Conservation (phyloP, 2,888 invertebrate species). For the Cataglyphis cursor region DNA sequence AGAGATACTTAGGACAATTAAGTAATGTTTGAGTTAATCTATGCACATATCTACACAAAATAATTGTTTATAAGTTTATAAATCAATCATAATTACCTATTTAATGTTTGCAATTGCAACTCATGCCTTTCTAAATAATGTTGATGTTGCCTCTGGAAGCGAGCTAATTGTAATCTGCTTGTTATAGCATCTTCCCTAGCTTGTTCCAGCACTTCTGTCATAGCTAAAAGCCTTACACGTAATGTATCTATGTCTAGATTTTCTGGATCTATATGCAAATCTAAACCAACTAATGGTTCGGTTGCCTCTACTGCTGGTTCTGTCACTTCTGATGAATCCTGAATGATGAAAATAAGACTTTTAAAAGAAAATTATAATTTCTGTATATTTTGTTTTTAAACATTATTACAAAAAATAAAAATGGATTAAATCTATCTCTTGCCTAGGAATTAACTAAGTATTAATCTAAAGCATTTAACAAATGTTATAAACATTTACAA, state of each 20-base stretch:
- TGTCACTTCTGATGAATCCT: conserved; percentile 82
- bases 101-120: conserved; percentile 89
- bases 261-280: conserved; percentile 75
- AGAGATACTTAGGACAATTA: neutral
- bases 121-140: conserved; percentile 85
- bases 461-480: neutral
- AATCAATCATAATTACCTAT: conserved; percentile 87
- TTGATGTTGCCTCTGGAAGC: conserved; percentile 85
- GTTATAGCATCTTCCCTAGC: conserved; percentile 83
- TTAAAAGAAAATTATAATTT: neutral
- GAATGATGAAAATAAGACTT: neutral
- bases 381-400: neutral
- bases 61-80: neutral
- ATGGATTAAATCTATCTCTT: neutral
- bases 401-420: neutral
- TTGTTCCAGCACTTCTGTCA: conserved; percentile 83
- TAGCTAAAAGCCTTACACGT: conserved; percentile 79
- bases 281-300: conserved; percentile 79
- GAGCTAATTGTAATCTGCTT: conserved; percentile 82
- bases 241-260: conserved; percentile 80
- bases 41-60: neutral
- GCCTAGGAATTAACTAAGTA: neutral
- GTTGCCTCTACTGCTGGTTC: conserved; percentile 84
- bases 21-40: neutral
- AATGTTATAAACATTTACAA: conserved; percentile 6